These are phyloP conservation scores for Sinelater perroti DNA, from an alignment of 2,888 invertebrate genomes.

Conservation along the genomic window DNA sequence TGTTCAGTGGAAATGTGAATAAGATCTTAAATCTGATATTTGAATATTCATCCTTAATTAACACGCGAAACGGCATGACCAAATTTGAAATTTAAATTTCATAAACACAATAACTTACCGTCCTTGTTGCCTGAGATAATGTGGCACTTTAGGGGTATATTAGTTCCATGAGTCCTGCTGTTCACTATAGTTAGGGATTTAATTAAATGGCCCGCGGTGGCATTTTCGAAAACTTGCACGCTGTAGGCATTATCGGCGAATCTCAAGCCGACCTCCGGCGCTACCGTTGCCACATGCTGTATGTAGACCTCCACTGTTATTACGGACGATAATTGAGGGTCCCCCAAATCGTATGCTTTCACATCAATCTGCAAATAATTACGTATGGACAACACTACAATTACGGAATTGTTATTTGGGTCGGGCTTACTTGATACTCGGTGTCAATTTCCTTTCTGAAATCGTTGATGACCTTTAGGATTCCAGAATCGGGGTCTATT, in stretches of 20 bases:
- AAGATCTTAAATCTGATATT: constrained; percentile 6
- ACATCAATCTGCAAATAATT: constrained; percentile 74
- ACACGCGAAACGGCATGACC: constrained; percentile 2
- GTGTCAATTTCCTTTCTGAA: constrained; percentile 85
- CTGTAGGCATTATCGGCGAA: constrained; percentile 89
- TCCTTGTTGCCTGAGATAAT: constrained; percentile 80
- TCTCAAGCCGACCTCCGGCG: constrained; percentile 79
- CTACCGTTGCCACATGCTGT: constrained; percentile 74
- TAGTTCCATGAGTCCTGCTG: constrained; percentile 72
- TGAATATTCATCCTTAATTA: constrained; percentile 14
- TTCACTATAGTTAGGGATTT: constrained; percentile 79
- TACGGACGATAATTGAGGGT: constrained; percentile 83
- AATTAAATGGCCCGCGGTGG: constrained; percentile 71
- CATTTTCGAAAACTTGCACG: constrained; percentile 83
- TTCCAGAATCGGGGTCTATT: constrained; percentile 85
- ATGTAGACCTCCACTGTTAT: constrained; percentile 85
- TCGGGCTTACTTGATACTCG: constrained; percentile 84
- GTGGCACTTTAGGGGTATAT: constrained; percentile 79
- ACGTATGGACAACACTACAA: background rate
- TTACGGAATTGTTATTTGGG: background rate
- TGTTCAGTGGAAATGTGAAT: background rate
- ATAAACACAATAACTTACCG: constrained; percentile 60
- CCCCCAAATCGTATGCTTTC: constrained; percentile 85
- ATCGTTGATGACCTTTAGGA: constrained; percentile 82
- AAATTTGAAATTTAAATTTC: constrained; percentile 18